These are phyloP conservation scores for Mormyrus hasselquistii DNA, from an alignment of 2,797 vertebrate genomes.

Conservation along the genomic window DNA sequence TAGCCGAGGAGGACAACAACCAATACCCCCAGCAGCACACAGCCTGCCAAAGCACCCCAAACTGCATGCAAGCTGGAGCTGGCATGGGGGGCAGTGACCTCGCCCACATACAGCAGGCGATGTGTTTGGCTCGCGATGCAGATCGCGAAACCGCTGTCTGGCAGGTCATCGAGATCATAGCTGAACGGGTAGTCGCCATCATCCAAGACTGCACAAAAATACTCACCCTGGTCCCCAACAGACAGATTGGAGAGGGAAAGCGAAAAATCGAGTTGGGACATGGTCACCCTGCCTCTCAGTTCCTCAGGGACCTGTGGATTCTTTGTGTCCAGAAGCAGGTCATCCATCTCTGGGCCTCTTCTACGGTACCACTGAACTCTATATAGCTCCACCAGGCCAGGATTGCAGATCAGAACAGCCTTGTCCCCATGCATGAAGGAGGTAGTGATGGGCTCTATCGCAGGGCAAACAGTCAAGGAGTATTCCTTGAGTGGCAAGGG, in stretches of 20 bases:
- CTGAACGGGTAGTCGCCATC: background rate
- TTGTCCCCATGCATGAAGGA: background rate
- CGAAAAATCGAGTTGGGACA: slow-evolving; percentile 23
- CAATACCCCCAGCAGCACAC: slow-evolving; percentile 34
- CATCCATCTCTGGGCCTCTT: background rate
- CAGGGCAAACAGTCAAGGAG: slow-evolving; percentile 45
- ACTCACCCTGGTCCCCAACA: slow-evolving; percentile 37
- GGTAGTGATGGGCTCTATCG: background rate
- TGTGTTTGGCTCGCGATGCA: slow-evolving; percentile 51
- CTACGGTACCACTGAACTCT: slow-evolving; percentile 54
- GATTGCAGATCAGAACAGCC: slow-evolving; percentile 38
- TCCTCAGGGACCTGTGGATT: slow-evolving; percentile 35
- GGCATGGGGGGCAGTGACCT: background rate
- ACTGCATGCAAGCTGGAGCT: background rate
- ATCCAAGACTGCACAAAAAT: slow-evolving; percentile 48
- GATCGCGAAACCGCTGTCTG: background rate
- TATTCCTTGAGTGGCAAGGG: slow-evolving; percentile 36
- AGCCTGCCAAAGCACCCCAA: slow-evolving; percentile 25
- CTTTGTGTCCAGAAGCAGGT: slow-evolving; percentile 38
- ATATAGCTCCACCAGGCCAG: background rate
- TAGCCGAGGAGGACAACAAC: slow-evolving; percentile 17
- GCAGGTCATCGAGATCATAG: background rate
- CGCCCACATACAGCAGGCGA: slow-evolving; percentile 7
- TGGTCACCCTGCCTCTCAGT: slow-evolving; percentile 36
- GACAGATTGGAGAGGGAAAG: slow-evolving; percentile 40